Percentiles rank a stretch among this genome's conserved stretches.
Evolutionary conservation across 2,113 vertebrate species (phyloP).

Genomic region (Colossoma macropomum): DNA sequence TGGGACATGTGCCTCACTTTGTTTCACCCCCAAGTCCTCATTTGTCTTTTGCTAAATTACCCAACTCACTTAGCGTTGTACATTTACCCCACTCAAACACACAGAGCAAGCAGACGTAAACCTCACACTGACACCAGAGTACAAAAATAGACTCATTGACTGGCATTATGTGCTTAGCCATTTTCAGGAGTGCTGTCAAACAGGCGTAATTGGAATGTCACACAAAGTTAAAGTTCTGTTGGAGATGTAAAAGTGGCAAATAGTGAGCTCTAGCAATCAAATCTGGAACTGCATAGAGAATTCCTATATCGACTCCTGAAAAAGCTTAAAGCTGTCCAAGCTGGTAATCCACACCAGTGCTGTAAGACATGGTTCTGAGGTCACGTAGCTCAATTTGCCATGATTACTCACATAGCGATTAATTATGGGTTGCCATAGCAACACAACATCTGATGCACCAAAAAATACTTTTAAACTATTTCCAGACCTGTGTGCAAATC

Average conservation of each 20-base stretch:
- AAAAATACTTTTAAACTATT: background rate
- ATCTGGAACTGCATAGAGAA: background rate
- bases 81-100: background rate
- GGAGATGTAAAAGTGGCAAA: background rate
- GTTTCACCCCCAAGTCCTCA: background rate
- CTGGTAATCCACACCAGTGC: background rate
- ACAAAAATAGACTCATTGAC: background rate
- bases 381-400: background rate
- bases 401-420: background rate
- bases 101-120: background rate
- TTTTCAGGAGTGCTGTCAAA: slow-evolving; percentile 3
- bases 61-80: background rate
- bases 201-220: slow-evolving; percentile 6
- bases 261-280: background rate
- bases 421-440: slow-evolving; percentile 16
- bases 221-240: background rate
- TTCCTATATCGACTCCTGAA: background rate
- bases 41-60: background rate
- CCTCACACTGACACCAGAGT: background rate
- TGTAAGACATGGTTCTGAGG: background rate
- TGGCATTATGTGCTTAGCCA: background rate
- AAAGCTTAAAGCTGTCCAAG: background rate
- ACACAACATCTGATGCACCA: background rate
- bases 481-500: slow-evolving; percentile 4
- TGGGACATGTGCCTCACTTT: background rate